These are phyloP conservation scores for Nephrotoma appendiculata DNA, from an alignment of 2,888 invertebrate genomes.

Conservation along the genomic window DNA sequence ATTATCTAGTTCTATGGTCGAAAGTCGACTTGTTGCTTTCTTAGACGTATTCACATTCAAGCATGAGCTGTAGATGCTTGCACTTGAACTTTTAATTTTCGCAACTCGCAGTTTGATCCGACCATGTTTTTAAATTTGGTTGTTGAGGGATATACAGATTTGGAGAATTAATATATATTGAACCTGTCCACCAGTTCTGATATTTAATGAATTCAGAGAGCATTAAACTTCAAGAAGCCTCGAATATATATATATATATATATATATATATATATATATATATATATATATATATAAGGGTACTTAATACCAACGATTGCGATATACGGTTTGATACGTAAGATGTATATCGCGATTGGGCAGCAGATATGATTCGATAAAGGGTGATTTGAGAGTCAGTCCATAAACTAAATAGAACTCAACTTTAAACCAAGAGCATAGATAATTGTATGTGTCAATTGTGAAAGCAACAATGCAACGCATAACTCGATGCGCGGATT, in stretches of 20 bases:
- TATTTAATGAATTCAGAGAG: neutral
- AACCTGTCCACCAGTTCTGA: neutral
- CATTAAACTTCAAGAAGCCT: neutral
- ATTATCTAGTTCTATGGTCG: neutral
- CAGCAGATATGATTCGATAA: neutral
- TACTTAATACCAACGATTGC: neutral
- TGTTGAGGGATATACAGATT: too few species aligned
- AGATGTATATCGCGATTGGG: too few species aligned
- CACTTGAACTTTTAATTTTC: neutral
- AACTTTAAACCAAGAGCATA: neutral
- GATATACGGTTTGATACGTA: too few species aligned
- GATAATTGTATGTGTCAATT: neutral
- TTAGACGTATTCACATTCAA: neutral
- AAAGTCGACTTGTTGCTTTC: neutral
- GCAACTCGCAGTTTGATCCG: neutral
- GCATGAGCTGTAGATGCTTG: neutral
- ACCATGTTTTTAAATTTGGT: neutral
- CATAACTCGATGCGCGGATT: neutral
- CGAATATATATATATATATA: too few species aligned
- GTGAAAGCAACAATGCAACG: neutral
- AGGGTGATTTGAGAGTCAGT: neutral
- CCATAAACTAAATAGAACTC: neutral
- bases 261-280: too few species aligned
- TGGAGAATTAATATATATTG: neutral
- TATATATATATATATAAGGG: neutral